Evolutionary conservation across 1,140 invertebrate genomes (phyloP).

Genomic region (Lepidotrigona ventralis): DNA sequence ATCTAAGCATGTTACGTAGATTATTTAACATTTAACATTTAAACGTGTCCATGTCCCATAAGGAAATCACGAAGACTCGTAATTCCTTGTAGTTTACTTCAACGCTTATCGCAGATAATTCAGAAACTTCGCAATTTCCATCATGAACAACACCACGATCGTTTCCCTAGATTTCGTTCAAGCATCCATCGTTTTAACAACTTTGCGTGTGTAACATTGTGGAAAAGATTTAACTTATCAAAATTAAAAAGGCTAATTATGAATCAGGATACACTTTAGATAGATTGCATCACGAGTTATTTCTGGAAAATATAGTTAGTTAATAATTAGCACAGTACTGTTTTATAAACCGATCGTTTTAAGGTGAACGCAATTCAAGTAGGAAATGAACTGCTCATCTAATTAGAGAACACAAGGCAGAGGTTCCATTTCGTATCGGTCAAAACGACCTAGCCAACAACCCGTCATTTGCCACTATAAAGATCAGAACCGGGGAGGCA

Average conservation of each 20-base stretch:
- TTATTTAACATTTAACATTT: slow-evolving; percentile 12
- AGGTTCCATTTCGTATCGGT: neutral
- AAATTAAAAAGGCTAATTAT: no score
- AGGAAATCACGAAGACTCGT: neutral
- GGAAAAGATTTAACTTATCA: no score
- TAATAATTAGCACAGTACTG: neutral
- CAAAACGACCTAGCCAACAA: neutral
- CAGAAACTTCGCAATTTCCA: neutral
- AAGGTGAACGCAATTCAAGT: slow-evolving; percentile 25
- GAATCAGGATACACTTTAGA: no score
- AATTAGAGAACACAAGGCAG: neutral
- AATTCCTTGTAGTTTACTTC: neutral
- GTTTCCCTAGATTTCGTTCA: slow-evolving; percentile 40
- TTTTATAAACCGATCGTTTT: neutral
- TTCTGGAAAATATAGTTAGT: neutral
- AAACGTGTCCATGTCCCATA: neutral
- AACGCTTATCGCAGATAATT: no score
- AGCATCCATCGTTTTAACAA: slow-evolving; percentile 47
- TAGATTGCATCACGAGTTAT: neutral
- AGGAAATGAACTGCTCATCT: neutral
- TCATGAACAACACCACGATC: neutral
- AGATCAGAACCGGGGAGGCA: neutral
- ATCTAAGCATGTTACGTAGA: neutral
- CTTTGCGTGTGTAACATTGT: no score
- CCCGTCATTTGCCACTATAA: slow-evolving; percentile 1